Evolutionary conservation across 2,888 invertebrate species (phyloP).

Genomic region (Leucophora obtusa): DNA sequence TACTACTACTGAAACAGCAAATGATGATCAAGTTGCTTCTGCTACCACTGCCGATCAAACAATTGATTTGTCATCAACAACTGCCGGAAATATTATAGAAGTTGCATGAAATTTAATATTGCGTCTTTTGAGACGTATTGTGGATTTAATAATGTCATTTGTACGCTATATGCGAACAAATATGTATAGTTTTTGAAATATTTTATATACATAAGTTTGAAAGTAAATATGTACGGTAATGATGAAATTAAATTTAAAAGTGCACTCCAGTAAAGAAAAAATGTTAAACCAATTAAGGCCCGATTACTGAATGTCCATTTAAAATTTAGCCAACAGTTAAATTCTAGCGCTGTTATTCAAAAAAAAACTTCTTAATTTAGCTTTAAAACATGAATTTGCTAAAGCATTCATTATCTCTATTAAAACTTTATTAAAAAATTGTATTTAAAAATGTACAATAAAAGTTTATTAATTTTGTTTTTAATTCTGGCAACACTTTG

Average conservation of each 20-base stretch:
- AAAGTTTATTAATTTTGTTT: too few relatives aligned
- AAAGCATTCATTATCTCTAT: too few relatives aligned
- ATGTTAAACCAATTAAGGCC: too few relatives aligned
- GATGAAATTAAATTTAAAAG: background rate
- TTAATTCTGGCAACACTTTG: too few relatives aligned
- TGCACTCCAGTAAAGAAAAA: too few relatives aligned
- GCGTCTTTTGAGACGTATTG: conserved; percentile 71
- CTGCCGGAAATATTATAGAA: conserved; percentile 66
- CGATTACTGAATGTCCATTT: too few relatives aligned
- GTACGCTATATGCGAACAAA: conserved; percentile 48
- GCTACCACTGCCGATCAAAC: conserved; percentile 8
- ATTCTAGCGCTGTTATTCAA: too few relatives aligned
- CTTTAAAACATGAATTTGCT: too few relatives aligned
- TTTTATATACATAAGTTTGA: background rate
- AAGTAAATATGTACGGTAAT: background rate
- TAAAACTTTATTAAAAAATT: too few relatives aligned
- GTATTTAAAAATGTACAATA: too few relatives aligned
- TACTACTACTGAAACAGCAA: background rate
- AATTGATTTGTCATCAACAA: conserved; percentile 63
- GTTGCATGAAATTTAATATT: conserved; percentile 71
- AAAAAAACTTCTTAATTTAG: too few relatives aligned
- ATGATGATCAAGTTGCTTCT: conserved; percentile 26
- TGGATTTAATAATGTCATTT: conserved; percentile 68
- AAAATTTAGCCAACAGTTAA: too few relatives aligned
- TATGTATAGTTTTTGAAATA: conserved; percentile 15